A percentile compares a stretch with the other conserved stretches of the same genome.
These are phyloP conservation scores for Xestia c-nigrum DNA, from an alignment of 2,888 invertebrate species.

Conservation along the genomic window DNA sequence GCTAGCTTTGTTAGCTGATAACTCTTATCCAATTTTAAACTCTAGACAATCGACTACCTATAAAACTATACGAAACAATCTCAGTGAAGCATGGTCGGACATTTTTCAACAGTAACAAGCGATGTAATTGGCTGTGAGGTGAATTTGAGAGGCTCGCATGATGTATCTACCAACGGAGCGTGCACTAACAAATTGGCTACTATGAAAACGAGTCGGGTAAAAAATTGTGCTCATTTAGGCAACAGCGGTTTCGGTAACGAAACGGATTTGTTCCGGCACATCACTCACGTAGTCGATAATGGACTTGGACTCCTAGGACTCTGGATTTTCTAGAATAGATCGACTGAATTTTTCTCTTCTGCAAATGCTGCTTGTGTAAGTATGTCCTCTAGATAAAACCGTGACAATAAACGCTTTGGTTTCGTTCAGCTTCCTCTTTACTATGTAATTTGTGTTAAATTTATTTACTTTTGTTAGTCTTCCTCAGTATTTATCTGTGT, in stretches of 20 bases:
- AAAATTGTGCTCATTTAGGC: conserved; percentile 69
- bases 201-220: conserved; percentile 65
- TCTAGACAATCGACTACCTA: conserved; percentile 19
- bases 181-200: conserved; percentile 69
- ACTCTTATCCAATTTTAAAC: conserved; percentile 27
- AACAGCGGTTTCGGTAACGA: conserved; percentile 59
- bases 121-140: conserved; percentile 80
- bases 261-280: conserved; percentile 67
- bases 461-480: background rate
- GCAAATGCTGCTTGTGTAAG: conserved; percentile 11
- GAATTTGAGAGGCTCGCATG: conserved; percentile 82
- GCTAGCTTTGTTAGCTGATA: background rate
- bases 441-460: background rate
- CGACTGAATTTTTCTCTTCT: conserved; percentile 32
- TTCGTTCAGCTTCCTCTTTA: background rate
- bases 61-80: conserved; percentile 62
- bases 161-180: conserved; percentile 69
- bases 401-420: background rate
- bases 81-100: conserved; percentile 71
- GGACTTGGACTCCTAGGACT: conserved; percentile 56
- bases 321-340: conserved; percentile 45
- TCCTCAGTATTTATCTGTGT: background rate
- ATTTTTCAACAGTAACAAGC: conserved; percentile 86
- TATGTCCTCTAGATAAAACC: conserved; percentile 38
- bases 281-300: conserved; percentile 67